Evolutionary conservation across 2,797 vertebrate genomes (phyloP), one percentile per base, ranked within the genome.

Genomic region (Chaetophractus vellerosus): DNA sequence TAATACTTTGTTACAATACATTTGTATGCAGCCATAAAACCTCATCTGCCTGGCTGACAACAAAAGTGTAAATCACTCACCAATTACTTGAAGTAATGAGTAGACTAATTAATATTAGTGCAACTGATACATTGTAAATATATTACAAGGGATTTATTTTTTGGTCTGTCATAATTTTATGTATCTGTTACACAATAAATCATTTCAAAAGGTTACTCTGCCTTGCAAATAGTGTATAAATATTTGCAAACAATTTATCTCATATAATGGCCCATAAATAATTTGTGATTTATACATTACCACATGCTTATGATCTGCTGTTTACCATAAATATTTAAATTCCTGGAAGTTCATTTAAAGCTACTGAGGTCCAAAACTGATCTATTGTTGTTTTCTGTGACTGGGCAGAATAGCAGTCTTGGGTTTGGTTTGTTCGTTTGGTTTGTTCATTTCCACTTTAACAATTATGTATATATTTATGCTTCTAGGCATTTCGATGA

Each of bases 141-240:
- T 97, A 98, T 98, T 97, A 94, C 85, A 79, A 96, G 4, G 8
- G 81, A 98, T 98, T 98, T 97, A 96, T 97, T 96, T 97, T 94
- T 94, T 97, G 94, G 71, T 76, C 86, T 90, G 61, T 93, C 97
- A 96, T 97, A 59, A 80, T 95, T 95, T 97, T 96, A 92, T 95
- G 66, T 68, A 36, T 89, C 92, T 82, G 76, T 31, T 96, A 95
- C 93, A 97, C 94, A 96, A 97, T 97, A 98, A 98, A 98, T 97
- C 95, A 97, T 57, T 97, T 98, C 95, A 92, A 97, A 98, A 97
- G 91, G 94, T 87, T 95, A 96, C 81, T 88, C 26, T 11, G 90
- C 88, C 80, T 97, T 96, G 96, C 97, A 96, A 98, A 98, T 98
- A 97, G 96, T 97, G 98, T 95, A 97, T 97, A 98, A 98, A 97